These are phyloP conservation scores for Azemiops feae DNA, from an alignment of 2,113 vertebrate genomes.

Conservation along the genomic window DNA sequence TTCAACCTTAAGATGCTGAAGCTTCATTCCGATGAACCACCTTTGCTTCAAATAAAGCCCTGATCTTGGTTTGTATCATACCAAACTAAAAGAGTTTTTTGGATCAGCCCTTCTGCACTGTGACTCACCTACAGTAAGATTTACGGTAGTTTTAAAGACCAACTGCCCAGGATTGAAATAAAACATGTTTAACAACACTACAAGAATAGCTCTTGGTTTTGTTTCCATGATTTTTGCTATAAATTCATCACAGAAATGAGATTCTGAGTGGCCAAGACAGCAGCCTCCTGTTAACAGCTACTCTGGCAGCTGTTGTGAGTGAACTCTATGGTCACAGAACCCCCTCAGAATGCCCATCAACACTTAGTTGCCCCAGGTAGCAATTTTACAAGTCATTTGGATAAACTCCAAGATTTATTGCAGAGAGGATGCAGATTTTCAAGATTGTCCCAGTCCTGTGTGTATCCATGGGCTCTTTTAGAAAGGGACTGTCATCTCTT, in stretches of 20 bases:
- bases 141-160: neutral
- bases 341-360: neutral
- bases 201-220: slow-evolving; percentile 3
- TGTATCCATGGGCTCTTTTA: neutral
- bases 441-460: neutral
- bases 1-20: neutral
- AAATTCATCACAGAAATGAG: neutral
- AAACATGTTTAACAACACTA: neutral
- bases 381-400: neutral
- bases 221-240: neutral
- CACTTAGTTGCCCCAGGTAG: neutral
- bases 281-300: neutral
- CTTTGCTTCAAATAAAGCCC: neutral
- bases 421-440: neutral
- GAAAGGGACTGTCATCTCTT: neutral
- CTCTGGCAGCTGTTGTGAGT: neutral
- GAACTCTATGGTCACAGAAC: neutral
- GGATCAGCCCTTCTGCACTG: neutral
- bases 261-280: neutral
- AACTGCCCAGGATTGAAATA: neutral
- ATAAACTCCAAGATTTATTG: neutral
- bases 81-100: neutral
- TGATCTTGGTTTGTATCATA: neutral
- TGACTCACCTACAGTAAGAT: neutral
- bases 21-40: neutral